A percentile compares a stretch with the other conserved stretches of the same genome.
Conservation (phyloP, 2,888 invertebrate genomes). For the Epiblema foenella region DNA sequence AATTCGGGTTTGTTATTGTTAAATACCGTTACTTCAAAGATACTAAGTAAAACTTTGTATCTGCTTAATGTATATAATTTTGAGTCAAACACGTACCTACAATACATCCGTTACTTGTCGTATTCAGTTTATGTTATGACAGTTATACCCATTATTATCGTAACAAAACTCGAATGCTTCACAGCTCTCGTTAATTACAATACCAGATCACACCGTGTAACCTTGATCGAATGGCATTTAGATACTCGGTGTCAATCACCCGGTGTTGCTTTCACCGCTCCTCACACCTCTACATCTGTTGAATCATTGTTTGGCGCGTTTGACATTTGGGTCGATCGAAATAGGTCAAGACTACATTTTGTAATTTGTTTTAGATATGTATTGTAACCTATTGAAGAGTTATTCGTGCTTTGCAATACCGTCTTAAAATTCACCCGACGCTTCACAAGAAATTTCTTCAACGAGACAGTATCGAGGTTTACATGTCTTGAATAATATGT, state of each 20-base stretch:
- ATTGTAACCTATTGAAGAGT: slow-evolving; percentile 16
- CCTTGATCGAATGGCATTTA: slow-evolving; percentile 76
- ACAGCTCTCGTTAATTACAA: slow-evolving; percentile 36
- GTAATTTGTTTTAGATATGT: slow-evolving; percentile 40
- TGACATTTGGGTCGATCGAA: slow-evolving; percentile 70
- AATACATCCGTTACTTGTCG: background rate
- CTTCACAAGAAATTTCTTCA: slow-evolving; percentile 10
- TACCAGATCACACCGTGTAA: slow-evolving; percentile 55
- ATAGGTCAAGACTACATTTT: slow-evolving; percentile 71
- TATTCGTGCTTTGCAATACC: slow-evolving; percentile 10
- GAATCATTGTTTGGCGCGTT: slow-evolving; percentile 66
- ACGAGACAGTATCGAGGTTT: slow-evolving; percentile 1
- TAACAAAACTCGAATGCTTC: slow-evolving; percentile 15
- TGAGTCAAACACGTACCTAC: background rate
- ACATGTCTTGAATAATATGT: slow-evolving; percentile 22
- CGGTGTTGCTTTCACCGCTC: slow-evolving; percentile 50
- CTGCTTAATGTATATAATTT: background rate
- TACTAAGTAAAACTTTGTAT: background rate
- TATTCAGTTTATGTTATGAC: background rate
- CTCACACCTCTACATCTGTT: slow-evolving; percentile 33
- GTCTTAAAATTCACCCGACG: slow-evolving; percentile 11
- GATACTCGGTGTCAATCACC: slow-evolving; percentile 70
- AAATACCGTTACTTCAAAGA: background rate
- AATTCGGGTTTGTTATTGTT: background rate
- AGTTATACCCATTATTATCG: slow-evolving; percentile 2